Evolutionary conservation across 1,140 invertebrate species (phyloP), one percentile per base, ranked within the genome.

Genomic region (Thalassaphorura encarpata): DNA sequence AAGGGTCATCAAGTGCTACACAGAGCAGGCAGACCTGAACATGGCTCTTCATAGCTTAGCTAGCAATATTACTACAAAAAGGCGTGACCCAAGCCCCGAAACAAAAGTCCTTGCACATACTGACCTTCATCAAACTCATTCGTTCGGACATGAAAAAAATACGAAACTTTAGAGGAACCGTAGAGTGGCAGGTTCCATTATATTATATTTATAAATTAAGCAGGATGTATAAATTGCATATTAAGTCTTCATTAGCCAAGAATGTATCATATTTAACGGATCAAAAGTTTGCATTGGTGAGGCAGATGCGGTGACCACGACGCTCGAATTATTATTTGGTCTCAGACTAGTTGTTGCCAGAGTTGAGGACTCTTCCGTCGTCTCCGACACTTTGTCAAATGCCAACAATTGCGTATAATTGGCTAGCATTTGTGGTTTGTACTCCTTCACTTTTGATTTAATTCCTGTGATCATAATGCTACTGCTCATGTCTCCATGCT

Each of bases 341-440:
- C 48, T 33, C 26, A 6, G 5, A 13, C 31, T 51, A 6, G 19
- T 23, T 27, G 36, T 4, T 15, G n/a, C n/a, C n/a, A n/a, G 5
- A 24, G 50, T 40, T 18, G 28, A 21, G 26, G 36, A 28, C 33
- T 15, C 19, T 39, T 15, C 29, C 23, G 33, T 8, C 19, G 33
- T 23, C 23, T 19, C 5, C 15, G 50, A 51, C 48, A 65, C 63
- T 39, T 65, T 65, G 52, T 65, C 63, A 45, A 65, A 65, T 21
- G 60, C 50, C 1, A 65, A 28, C 16, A 65, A 43, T 16, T 60
- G 56, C 3, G 56, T 56, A 29, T 56, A 39, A 29, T 62, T 62
- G 26, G 57, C 63, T 21, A 65, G 42, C n/a, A 62, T 41, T 21
- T 61, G 54, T n/a, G 63, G 63, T 54, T 65, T 65, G 60, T 65